A percentile compares a stretch with the other conserved stretches of the same genome.
Evolutionary conservation across 2,888 invertebrate species (phyloP).

Genomic region (Lacanobia wlatinum): DNA sequence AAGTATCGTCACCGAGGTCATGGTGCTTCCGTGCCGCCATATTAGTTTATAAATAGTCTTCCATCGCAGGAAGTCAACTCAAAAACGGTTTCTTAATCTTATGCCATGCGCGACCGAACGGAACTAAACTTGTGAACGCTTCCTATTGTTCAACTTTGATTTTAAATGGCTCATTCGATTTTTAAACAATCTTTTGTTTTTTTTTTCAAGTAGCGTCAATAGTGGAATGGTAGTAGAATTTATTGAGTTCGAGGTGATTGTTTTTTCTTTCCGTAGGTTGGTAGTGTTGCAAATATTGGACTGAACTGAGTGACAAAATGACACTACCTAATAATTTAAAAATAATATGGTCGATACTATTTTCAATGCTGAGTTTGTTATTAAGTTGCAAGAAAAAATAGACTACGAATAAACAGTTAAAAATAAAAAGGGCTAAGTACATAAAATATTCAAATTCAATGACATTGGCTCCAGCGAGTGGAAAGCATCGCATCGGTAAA

Average conservation of each 20-base stretch:
- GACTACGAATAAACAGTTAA: conserved; percentile 18
- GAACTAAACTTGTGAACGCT: conserved; percentile 75
- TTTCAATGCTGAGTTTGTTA: conserved; percentile 7
- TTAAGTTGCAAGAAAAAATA: neutral
- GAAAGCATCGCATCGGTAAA: conserved; percentile 5
- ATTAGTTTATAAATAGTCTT: conserved; percentile 82
- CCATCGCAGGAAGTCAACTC: conserved; percentile 80
- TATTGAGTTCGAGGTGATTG: conserved; percentile 24
- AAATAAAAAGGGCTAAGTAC: conserved; percentile 24
- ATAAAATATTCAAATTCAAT: conserved; percentile 52
- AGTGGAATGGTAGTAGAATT: conserved; percentile 18
- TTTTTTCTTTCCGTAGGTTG: neutral
- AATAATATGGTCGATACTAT: neutral
- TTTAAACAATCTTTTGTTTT: conserved; percentile 53
- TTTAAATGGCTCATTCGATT: conserved; percentile 64
- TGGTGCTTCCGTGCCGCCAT: conserved; percentile 79
- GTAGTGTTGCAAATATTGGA: too few relatives aligned
- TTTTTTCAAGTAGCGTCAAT: neutral
- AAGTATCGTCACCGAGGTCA: conserved; percentile 77
- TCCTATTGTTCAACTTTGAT: conserved; percentile 76
- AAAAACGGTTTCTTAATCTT: conserved; percentile 82
- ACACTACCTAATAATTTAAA: conserved; percentile 3
- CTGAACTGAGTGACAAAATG: neutral
- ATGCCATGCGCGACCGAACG: conserved; percentile 80
- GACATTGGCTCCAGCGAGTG: conserved; percentile 16